Conservation (phyloP, 2,113 vertebrate species). For the Brienomyrus brachyistius region DNA sequence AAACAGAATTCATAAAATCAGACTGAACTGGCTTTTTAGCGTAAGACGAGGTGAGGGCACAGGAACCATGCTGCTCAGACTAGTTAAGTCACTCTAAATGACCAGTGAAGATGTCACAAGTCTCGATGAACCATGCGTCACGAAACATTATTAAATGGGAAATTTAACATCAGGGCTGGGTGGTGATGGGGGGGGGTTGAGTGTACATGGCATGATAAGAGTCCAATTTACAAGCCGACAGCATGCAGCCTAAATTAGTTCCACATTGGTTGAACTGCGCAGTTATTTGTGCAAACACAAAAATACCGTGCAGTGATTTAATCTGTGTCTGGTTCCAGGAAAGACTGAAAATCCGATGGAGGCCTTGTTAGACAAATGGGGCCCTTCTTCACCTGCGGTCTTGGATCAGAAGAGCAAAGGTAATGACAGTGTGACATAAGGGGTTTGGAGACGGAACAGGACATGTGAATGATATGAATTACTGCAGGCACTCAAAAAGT, state of each 20-base stretch:
- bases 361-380: not conserved
- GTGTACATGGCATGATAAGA: slow-evolving; percentile 1
- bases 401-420: not conserved
- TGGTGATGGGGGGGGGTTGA: not conserved
- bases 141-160: not conserved
- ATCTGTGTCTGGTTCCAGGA: slow-evolving; percentile 14
- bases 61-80: not conserved
- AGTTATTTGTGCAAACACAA: slow-evolving; percentile 3
- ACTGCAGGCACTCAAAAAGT: slow-evolving; percentile 27
- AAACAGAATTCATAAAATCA: not conserved
- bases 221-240: not conserved
- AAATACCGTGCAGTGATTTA: slow-evolving; percentile 5
- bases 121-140: not conserved
- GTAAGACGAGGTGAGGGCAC: not conserved
- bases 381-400: not conserved
- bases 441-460: not conserved
- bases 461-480: not conserved
- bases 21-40: not conserved
- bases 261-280: not conserved
- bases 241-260: slow-evolving; percentile 3
- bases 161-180: not conserved
- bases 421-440: not conserved
- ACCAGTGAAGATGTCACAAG: not conserved
- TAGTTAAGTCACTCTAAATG: not conserved
- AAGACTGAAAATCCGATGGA: not conserved